Percentiles rank a stretch among this genome's conserved stretches.
These are phyloP conservation scores for Lutjanus campechanus DNA, from an alignment of 2,797 vertebrate species.

Conservation along the genomic window DNA sequence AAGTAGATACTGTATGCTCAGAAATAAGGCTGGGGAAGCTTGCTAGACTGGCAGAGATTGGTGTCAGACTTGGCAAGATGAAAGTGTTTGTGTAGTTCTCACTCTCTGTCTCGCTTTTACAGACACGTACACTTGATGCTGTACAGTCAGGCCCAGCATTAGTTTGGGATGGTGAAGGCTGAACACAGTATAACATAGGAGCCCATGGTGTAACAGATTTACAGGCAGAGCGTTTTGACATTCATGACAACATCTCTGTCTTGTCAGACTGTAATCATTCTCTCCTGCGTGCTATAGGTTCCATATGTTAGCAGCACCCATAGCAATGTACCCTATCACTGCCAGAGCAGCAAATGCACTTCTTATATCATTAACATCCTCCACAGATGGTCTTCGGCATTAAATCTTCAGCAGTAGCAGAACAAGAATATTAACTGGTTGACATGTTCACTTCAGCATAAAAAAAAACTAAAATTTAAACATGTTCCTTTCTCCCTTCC, in stretches of 20 bases:
- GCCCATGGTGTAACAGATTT: background rate
- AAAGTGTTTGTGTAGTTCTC: constrained; percentile 52
- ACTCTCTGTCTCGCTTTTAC: constrained; percentile 28
- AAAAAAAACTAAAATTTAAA: constrained; percentile 26
- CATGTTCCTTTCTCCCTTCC: background rate
- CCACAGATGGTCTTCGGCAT: constrained; percentile 38
- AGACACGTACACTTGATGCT: constrained; percentile 16
- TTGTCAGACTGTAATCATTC: constrained; percentile 22
- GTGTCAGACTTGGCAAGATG: constrained; percentile 62
- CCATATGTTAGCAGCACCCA: constrained; percentile 25
- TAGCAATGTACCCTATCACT: background rate
- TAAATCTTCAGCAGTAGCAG: constrained; percentile 19
- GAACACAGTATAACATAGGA: background rate
- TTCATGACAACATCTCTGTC: background rate
- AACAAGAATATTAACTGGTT: background rate
- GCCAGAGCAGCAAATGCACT: background rate
- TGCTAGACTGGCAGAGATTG: constrained; percentile 41
- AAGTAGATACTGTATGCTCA: constrained; percentile 36
- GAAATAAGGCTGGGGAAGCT: constrained; percentile 34
- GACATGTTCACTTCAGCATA: constrained; percentile 13
- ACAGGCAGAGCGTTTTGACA: background rate
- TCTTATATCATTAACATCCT: constrained; percentile 4
- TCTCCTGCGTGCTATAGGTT: background rate
- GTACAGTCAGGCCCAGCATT: constrained; percentile 16
- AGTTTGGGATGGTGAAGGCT: constrained; percentile 22